Percentiles rank a stretch among this genome's conserved stretches.
Conservation (phyloP, 2,113 vertebrate species). For the Albula glossodonta region DNA sequence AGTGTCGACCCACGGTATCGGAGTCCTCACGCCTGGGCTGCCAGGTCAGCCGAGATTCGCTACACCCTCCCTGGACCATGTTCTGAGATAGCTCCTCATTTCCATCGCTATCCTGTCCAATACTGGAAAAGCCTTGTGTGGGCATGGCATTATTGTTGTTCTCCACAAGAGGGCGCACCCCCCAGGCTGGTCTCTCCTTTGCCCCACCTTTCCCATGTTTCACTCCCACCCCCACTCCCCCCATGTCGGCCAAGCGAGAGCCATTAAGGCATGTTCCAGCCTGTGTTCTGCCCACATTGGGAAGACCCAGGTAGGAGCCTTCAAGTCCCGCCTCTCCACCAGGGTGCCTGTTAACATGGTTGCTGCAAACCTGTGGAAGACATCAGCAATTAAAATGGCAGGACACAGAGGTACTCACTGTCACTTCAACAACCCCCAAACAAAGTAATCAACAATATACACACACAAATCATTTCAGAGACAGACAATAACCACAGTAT, state of each 20-base stretch:
- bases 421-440: too few relatives aligned
- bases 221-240: not conserved
- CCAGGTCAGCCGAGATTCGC: conserved; percentile 35
- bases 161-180: conserved; percentile 9
- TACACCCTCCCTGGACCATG: conserved; percentile 32
- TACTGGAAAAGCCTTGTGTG: conserved; percentile 16
- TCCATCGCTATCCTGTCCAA: conserved; percentile 32
- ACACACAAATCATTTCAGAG: conserved; percentile 42
- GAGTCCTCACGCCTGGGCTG: conserved; percentile 24
- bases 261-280: not conserved
- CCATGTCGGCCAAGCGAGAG: too few relatives aligned
- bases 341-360: conserved; percentile 42
- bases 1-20: conserved; percentile 10
- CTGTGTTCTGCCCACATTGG: conserved; percentile 25
- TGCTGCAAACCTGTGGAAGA: conserved; percentile 53
- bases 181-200: not conserved
- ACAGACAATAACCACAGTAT: conserved; percentile 42
- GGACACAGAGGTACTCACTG: not conserved
- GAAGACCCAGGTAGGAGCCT: conserved; percentile 64
- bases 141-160: not conserved
- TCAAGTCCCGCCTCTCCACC: conserved; percentile 48
- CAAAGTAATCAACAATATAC: not conserved
- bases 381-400: not conserved
- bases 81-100: conserved; percentile 13
- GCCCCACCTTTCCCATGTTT: conserved; percentile 31